A percentile compares a stretch with the other conserved stretches of the same genome.
Conservation (phyloP, 2,113 vertebrate genomes). For the Anoplopoma fimbria region DNA sequence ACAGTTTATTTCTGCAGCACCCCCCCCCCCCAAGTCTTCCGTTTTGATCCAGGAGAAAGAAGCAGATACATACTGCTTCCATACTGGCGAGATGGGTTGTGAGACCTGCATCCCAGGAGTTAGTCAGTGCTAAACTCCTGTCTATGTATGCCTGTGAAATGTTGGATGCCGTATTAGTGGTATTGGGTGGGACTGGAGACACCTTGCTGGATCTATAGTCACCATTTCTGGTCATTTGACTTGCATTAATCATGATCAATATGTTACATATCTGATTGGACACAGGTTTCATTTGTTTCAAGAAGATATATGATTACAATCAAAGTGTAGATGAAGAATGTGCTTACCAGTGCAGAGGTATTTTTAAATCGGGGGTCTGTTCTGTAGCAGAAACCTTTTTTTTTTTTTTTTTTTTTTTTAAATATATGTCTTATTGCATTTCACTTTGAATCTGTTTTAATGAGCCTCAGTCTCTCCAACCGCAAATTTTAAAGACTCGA, state of each 20-base stretch:
- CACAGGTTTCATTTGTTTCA: not conserved
- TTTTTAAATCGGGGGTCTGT: too few relatives aligned
- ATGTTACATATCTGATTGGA: not conserved
- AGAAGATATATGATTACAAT: not conserved
- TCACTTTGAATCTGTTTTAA: constrained; percentile 20
- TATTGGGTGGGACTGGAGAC: not conserved
- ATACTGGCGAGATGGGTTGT: not conserved
- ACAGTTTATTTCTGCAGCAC: not conserved
- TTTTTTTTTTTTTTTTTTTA: not conserved
- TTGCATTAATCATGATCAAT: not conserved
- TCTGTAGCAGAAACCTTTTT: constrained; percentile 1
- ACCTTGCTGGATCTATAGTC: not conserved
- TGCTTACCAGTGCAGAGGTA: too few relatives aligned
- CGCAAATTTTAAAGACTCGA: constrained; percentile 7
- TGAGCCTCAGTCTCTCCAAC: not conserved
- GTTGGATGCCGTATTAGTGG: too few relatives aligned
- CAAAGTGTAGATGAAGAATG: not conserved
- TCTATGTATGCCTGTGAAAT: not conserved
- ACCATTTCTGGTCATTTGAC: not conserved
- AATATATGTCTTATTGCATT: not conserved
- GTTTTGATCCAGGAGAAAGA: not conserved
- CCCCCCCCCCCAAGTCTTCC: not conserved
- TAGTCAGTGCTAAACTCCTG: not conserved
- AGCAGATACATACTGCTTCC: not conserved
- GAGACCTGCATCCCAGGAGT: not conserved